Conservation (phyloP, 2,113 vertebrate species). For the Melanerpes aurifrons region DNA sequence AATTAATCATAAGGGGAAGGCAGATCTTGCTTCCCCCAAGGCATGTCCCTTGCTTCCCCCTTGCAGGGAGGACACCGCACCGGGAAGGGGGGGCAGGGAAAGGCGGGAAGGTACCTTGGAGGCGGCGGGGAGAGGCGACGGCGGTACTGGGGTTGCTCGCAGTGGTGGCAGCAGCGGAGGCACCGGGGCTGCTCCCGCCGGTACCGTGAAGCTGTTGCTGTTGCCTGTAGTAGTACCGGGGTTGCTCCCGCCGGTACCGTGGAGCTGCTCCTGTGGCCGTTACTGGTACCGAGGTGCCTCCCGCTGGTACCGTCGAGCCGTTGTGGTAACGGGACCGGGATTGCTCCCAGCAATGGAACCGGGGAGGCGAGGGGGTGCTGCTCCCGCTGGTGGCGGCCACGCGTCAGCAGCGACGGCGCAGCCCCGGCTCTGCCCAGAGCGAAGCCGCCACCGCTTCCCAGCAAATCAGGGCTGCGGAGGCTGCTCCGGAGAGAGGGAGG, state of each 20-base stretch:
- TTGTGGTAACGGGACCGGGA: no score
- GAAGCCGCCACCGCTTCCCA: background rate
- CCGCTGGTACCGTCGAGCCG: no score
- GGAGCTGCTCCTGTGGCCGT: no score
- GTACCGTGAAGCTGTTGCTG: background rate
- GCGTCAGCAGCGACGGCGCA: background rate
- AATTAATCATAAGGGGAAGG: no score
- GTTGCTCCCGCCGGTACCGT: no score
- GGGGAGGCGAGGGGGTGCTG: background rate
- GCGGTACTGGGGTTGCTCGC: background rate
- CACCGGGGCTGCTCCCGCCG: background rate
- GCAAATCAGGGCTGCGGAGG: conserved; percentile 30
- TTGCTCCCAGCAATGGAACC: background rate
- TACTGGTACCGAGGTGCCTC: no score
- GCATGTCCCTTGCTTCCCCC: background rate
- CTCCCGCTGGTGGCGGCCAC: background rate
- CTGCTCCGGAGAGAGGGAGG: conserved; percentile 28
- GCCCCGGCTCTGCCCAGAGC: conserved; percentile 32
- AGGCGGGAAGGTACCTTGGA: background rate
- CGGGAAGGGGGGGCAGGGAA: background rate
- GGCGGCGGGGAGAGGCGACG: background rate
- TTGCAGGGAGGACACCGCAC: background rate
- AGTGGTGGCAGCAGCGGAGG: no score
- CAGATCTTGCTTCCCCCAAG: no score
- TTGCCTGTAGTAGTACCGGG: no score